A percentile compares a stretch with the other conserved stretches of the same genome.
Evolutionary conservation across 2,888 invertebrate species (phyloP).

Genomic region (Ormyrus labotus): DNA sequence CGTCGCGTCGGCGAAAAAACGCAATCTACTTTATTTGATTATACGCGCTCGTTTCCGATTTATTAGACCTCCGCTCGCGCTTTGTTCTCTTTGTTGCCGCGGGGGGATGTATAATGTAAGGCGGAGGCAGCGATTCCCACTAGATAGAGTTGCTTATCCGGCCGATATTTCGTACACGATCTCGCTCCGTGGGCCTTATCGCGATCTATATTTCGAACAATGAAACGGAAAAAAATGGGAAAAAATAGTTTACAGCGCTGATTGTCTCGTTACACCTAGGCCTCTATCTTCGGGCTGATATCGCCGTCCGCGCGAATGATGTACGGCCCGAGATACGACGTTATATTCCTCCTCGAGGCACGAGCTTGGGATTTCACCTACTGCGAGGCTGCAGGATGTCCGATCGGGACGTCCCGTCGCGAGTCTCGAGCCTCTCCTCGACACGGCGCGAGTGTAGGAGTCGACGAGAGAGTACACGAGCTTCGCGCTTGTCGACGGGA

Average conservation of each 20-base stretch:
- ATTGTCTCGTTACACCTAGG: conserved; percentile 37
- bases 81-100: neutral
- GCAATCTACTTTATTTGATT: conserved; percentile 35
- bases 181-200: conserved; percentile 27
- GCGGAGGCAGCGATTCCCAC: conserved; percentile 7
- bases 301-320: conserved; percentile 18
- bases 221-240: neutral
- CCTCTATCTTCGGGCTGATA: conserved; percentile 10
- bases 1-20: conserved; percentile 19
- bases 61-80: neutral
- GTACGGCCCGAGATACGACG: conserved; percentile 18
- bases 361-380: conserved; percentile 31
- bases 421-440: neutral
- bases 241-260: neutral
- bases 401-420: conserved; percentile 32
- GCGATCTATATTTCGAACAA: conserved; percentile 48
- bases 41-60: neutral
- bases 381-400: neutral
- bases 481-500: conserved; percentile 7
- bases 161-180: conserved; percentile 44
- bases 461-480: conserved; percentile 4
- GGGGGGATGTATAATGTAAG: conserved; percentile 8
- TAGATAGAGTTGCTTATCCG: conserved; percentile 48
- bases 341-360: no score
- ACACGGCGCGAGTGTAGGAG: neutral